phyloP scores from a whole-genome alignment of 2,113 vertebrate species.

The Gorsachius goisagi region DNA sequence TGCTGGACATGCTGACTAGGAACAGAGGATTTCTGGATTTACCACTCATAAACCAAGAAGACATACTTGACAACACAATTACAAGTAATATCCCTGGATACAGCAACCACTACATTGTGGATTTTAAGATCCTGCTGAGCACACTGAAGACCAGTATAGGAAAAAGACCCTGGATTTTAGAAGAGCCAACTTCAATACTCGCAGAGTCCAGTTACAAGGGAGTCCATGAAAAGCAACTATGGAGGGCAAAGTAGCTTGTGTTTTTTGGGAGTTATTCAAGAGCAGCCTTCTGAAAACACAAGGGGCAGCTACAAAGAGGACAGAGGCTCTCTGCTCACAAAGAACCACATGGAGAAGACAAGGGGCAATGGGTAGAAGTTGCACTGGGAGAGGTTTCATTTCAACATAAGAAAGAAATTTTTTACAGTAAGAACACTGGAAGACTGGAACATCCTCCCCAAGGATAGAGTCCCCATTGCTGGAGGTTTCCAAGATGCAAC shows the following conservation, averaged over 20 bases:
- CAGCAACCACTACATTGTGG: background rate
- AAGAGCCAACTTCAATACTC: background rate
- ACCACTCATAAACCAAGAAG: background rate
- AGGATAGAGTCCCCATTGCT: rapidly evolving
- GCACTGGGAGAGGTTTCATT: background rate
- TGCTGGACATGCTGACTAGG: background rate
- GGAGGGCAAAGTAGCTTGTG: background rate
- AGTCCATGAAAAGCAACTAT: background rate
- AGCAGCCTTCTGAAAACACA: background rate
- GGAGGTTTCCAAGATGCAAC: background rate
- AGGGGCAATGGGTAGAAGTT: background rate
- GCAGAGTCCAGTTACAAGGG: background rate
- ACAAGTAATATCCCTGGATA: background rate
- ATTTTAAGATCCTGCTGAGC: background rate
- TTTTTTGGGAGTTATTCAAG: background rate
- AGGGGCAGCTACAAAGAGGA: background rate
- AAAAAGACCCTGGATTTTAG: background rate
- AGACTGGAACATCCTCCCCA: background rate
- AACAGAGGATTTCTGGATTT: background rate
- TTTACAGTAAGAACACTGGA: background rate
- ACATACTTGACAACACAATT: background rate
- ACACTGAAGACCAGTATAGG: background rate
- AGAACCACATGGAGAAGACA: background rate
- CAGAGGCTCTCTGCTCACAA: background rate
- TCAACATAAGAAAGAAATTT: background rate